A percentile compares a stretch with the other conserved stretches of the same genome.
These are phyloP conservation scores for Anolis apletophallus DNA, from an alignment of 2,797 vertebrate genomes.

Conservation along the genomic window DNA sequence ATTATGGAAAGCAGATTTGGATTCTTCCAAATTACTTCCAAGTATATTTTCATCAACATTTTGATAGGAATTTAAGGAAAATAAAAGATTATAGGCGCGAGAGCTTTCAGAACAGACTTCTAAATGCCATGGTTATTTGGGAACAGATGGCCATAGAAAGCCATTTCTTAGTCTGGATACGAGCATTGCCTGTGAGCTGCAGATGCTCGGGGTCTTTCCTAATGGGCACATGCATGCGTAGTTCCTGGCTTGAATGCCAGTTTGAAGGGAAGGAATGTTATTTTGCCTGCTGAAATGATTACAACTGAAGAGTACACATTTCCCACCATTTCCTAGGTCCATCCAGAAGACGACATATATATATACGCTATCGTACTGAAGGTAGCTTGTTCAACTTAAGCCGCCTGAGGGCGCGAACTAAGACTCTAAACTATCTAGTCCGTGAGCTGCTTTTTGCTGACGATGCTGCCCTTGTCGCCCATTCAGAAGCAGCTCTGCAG, in stretches of 20 bases:
- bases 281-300: background rate
- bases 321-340: background rate
- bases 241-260: conserved; percentile 21
- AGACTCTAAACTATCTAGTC: too few species aligned
- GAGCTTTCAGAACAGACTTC: conserved; percentile 35
- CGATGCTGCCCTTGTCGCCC: too few species aligned
- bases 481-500: too few species aligned
- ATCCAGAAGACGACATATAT: too few species aligned
- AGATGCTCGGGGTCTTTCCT: conserved; percentile 41
- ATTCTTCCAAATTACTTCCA: background rate
- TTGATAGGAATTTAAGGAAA: background rate
- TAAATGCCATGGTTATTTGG: conserved; percentile 39
- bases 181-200: conserved; percentile 28
- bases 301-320: fast-evolving
- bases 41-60: conserved; percentile 41
- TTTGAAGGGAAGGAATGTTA: conserved; percentile 26
- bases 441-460: too few species aligned
- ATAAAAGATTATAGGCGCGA: conserved; percentile 52
- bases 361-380: too few species aligned
- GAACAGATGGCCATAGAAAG: conserved; percentile 63
- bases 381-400: too few species aligned
- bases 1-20: background rate
- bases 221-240: conserved; percentile 5
- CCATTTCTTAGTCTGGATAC: conserved; percentile 15
- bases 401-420: too few species aligned